phyloP scores from a whole-genome alignment of 2,888 invertebrate genomes.

The Folsomia manolachei region DNA sequence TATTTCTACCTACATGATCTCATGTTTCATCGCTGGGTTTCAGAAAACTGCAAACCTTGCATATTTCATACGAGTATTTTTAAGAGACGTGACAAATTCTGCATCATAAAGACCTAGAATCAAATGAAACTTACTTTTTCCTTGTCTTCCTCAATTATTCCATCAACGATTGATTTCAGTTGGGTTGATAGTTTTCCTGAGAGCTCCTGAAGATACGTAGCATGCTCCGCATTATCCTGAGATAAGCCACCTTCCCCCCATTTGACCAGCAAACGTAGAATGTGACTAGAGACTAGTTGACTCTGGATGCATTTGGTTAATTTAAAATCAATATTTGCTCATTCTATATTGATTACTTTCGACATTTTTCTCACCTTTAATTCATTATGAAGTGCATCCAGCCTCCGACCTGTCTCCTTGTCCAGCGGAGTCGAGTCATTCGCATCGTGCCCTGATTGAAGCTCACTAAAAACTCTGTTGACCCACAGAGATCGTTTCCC shows the following conservation, averaged over 20 bases:
- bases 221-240: constrained; percentile 59
- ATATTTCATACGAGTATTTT: no score
- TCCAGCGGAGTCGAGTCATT: constrained; percentile 60
- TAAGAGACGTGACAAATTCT: no score
- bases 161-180: constrained; percentile 67
- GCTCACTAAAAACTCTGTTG: constrained; percentile 62
- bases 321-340: neutral
- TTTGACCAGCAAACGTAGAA: constrained; percentile 62
- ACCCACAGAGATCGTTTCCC: constrained; percentile 78
- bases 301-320: constrained; percentile 56
- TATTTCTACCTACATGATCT: no score
- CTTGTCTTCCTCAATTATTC: constrained; percentile 67
- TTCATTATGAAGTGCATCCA: constrained; percentile 69
- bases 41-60: no score
- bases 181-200: constrained; percentile 66
- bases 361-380: constrained; percentile 60
- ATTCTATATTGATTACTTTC: neutral
- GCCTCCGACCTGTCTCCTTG: constrained; percentile 66
- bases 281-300: constrained; percentile 71
- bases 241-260: constrained; percentile 55
- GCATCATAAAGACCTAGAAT: no score
- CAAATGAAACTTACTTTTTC: constrained; percentile 52
- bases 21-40: no score
- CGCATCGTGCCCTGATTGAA: constrained; percentile 57
- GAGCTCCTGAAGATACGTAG: constrained; percentile 65